A percentile compares a stretch with the other conserved stretches of the same genome.
Evolutionary conservation across 2,888 invertebrate genomes (phyloP).

Genomic region (Luperina testacea): DNA sequence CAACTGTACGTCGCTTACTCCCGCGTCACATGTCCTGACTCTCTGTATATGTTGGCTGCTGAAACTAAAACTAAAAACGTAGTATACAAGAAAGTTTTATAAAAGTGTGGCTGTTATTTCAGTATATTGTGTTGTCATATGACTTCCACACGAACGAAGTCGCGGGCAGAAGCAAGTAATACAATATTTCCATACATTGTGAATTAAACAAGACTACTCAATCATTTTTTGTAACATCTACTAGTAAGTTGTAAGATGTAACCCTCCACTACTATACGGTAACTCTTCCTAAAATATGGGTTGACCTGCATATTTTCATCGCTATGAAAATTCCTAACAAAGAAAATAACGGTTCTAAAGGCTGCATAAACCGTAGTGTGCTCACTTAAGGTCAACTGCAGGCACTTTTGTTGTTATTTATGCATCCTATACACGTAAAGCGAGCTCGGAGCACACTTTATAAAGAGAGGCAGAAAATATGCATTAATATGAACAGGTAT

Average conservation of each 20-base stretch:
- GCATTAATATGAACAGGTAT: slow-evolving; percentile 5
- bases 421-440: slow-evolving; percentile 36
- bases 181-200: too few relatives aligned
- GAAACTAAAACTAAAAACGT: background rate
- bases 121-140: background rate
- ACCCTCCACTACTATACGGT: background rate
- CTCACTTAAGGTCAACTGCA: slow-evolving; percentile 49
- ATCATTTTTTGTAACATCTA: background rate
- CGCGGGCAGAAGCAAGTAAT: background rate
- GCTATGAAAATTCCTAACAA: slow-evolving; percentile 25
- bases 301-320: slow-evolving; percentile 9
- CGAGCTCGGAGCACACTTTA: slow-evolving; percentile 26
- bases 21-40: too few relatives aligned
- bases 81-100: background rate
- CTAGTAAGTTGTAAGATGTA: background rate
- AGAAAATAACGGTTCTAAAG: slow-evolving; percentile 28
- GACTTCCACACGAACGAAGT: background rate
- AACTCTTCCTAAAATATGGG: slow-evolving; percentile 6
- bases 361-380: slow-evolving; percentile 6
- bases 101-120: background rate
- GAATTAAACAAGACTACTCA: background rate
- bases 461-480: slow-evolving; percentile 33
- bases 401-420: slow-evolving; percentile 44
- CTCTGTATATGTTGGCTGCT: too few relatives aligned
- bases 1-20: too few relatives aligned